Evolutionary conservation across 1,140 invertebrate genomes (phyloP), one percentile per base, ranked within the genome.

Genomic region (Achroia grisella): DNA sequence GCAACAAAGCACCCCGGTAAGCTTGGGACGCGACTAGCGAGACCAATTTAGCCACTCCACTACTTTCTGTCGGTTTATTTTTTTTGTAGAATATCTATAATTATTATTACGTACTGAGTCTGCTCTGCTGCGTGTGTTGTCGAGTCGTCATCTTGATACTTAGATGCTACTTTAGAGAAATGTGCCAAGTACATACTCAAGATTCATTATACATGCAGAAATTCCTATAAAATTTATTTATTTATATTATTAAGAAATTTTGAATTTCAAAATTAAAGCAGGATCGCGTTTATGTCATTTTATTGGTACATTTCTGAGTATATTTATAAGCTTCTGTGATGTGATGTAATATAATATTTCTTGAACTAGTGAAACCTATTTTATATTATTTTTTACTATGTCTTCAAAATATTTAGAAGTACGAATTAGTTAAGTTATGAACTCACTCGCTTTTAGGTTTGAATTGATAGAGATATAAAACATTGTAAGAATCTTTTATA

Each of bases 111-210:
- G 71, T 76, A 76, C 64, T 75, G 60, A 78, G 74, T 83, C 75
- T 84, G 73, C 75, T 76, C 72, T 76, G 73, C 77, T 81, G 77
- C 79, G 79, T 81, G 79, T 83, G 71, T 78, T 81, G 72, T 83
- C 70, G 62, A 74, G 52, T 72, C 73, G 60, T 70, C 69, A 72
- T 74, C 59, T 70, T 71, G 62, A 76, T 67, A 50, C 54, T 68
- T 79, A 83, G 77, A 72, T 56, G 72, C 79, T 71, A 73, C 71
- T 63, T 62, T 55, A 62, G 49, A 60, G 77, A 76, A 77, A 71
- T 74, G 75, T 74, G 72, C 77, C 79, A 74, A 78, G 35, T 12
- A 15, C n/a, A 8, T 13, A 37, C 8, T 15, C 15, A 15, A n/a
- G 14, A 3, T 23, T 3, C 6, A 23, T 23, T 23, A 23, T 23